Evolutionary conservation across 2,113 vertebrate genomes (phyloP), one percentile per base, ranked within the genome.

Genomic region (Coturnix japonica): DNA sequence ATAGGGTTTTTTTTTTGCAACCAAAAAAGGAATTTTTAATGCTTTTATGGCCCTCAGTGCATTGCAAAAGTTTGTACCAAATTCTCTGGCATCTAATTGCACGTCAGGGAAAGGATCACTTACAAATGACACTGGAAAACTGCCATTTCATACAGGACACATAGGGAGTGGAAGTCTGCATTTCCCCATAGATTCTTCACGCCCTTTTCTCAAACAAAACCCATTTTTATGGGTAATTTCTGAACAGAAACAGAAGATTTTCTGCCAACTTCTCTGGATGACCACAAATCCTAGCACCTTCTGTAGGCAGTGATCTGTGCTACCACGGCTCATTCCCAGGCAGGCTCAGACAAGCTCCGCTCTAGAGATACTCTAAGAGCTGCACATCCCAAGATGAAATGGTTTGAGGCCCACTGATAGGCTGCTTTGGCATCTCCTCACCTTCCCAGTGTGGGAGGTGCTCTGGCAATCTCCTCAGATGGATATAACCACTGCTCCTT

Each of bases 91-190:
- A 75, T 90, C 70, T 21, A 33, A 20, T 5, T 82, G 64, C 64
- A 74, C 2, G 10, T 80, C 71, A 86, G 88, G n/a, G 53, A 67
- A 61, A 83, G 35, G 21, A 91, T 69, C 4, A 2, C 47, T 95
- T 85, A 70, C 56, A 92, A 89, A 39, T n/a, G 49, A 63, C 74
- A 43, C 63, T 89, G 81, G 86, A 87, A 91, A 95, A 35, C 7
- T 85, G 78, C 49, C 74, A 66, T 66, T 78, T 72, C n/a, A 13
- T 26, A n/a, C 25, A 80, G 67, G 82, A 74, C 64, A 82, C 0
- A 0, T 13, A 59, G 37, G 18, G 51, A 67, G 72, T 54, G 33
- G 72, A 85, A 93, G 23, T 81, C 72, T 85, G 51, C 21, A 22
- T 49, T 71, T 90, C 66, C 73, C 28, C 85, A 6, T 14, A 69